Conservation (phyloP, 1,140 invertebrate genomes). For the Chelonus insularis region DNA sequence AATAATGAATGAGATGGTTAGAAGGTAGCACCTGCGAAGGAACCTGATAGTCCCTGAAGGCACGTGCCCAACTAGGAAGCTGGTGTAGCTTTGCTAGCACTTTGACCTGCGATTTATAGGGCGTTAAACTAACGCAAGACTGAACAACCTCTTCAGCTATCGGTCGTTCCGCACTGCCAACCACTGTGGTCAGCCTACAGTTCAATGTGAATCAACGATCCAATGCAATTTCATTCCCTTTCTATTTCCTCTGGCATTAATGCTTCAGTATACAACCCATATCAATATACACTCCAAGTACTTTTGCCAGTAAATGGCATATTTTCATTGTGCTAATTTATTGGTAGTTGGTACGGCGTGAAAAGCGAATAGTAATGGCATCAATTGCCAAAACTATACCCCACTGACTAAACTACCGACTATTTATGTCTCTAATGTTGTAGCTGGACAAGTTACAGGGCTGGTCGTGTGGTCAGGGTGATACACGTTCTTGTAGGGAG, state of each 20-base stretch:
- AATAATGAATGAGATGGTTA: not conserved
- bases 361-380: conserved; percentile 18
- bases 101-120: conserved; percentile 44
- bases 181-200: conserved; percentile 11
- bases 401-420: conserved; percentile 5
- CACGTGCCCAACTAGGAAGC: conserved; percentile 6
- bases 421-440: conserved; percentile 21
- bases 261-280: too few species aligned
- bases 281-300: too few species aligned
- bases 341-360: not conserved
- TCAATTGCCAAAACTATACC: conserved; percentile 20
- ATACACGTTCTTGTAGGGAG: conserved; percentile 11
- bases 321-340: too few species aligned
- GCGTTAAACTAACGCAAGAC: conserved; percentile 44
- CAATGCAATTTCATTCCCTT: conserved; percentile 16
- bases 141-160: conserved; percentile 30
- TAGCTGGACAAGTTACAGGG: conserved; percentile 3
- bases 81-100: conserved; percentile 31
- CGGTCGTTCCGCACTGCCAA: conserved; percentile 29
- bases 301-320: too few species aligned
- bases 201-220: conserved; percentile 16
- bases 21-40: conserved; percentile 1
- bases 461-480: not conserved
- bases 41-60: not conserved
- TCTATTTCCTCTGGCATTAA: not conserved